Conservation (phyloP, 1,140 invertebrate species). For the Listronotus oregonensis region DNA sequence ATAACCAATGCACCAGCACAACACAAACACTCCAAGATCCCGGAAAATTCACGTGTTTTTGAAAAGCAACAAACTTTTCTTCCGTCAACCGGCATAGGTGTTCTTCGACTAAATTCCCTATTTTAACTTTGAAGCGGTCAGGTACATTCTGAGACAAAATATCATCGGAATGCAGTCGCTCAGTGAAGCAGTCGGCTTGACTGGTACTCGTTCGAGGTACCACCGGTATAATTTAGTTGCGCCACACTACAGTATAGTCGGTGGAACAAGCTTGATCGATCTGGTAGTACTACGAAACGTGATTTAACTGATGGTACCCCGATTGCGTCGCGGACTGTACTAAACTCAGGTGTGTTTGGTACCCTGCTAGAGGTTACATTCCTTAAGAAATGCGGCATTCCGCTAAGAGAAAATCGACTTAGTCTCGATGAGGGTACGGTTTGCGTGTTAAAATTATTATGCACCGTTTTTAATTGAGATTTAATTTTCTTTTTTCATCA, state of each 20-base stretch:
- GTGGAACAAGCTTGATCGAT: constrained; percentile 34
- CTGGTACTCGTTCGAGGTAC: constrained; percentile 14
- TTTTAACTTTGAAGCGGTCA: constrained; percentile 52
- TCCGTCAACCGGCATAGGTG: constrained; percentile 49
- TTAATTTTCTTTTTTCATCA: constrained; percentile 12
- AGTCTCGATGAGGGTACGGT: constrained; percentile 42
- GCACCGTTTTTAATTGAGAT: constrained; percentile 31
- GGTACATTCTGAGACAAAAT: constrained; percentile 54
- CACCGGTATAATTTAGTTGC: constrained; percentile 35
- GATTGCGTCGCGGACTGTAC: constrained; percentile 45
- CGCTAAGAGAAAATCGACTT: constrained; percentile 51
- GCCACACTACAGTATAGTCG: constrained; percentile 44
- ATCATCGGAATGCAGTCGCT: constrained; percentile 52
- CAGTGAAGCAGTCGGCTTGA: constrained; percentile 35
- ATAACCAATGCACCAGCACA: constrained; percentile 25
- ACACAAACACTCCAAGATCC: constrained; percentile 30
- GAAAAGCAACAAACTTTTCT: constrained; percentile 37
- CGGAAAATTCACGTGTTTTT: constrained; percentile 46
- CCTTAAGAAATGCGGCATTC: constrained; percentile 51
- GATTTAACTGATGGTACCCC: constrained; percentile 7
- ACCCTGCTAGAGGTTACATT: constrained; percentile 54
- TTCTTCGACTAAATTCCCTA: constrained; percentile 52
- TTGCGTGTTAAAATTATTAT: constrained; percentile 37
- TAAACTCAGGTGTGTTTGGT: constrained; percentile 55
- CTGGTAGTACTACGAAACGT: constrained; percentile 21